Evolutionary conservation across 2,888 invertebrate species (phyloP).

Genomic region (Tipula confusa): DNA sequence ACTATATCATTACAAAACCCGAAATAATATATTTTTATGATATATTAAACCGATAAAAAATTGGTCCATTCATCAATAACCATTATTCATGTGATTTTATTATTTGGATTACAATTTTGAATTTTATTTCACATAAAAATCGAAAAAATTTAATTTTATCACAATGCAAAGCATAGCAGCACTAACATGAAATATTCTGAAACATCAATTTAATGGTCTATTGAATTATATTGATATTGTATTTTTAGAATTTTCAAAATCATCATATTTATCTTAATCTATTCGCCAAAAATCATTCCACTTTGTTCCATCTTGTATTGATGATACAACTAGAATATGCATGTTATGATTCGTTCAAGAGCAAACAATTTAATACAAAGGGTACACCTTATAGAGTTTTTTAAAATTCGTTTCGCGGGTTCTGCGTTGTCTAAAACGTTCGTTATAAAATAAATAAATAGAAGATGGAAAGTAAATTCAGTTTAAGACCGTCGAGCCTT

Average conservation of each 20-base stretch:
- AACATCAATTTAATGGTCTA: neutral
- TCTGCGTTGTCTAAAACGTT: too few species aligned
- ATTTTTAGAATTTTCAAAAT: neutral
- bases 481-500: too few species aligned
- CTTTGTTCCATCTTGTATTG: neutral
- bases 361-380: neutral
- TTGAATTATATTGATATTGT: neutral
- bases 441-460: too few species aligned
- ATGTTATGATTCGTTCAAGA: neutral
- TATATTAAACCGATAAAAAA: neutral
- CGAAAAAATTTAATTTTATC: neutral
- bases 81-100: slow-evolving; percentile 12
- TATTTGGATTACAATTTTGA: neutral
- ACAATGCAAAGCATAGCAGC: neutral
- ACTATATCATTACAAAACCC: neutral
- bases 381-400: neutral
- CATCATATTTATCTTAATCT: neutral
- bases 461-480: too few species aligned
- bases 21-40: neutral
- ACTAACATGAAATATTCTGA: neutral
- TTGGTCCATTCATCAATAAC: neutral
- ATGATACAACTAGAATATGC: neutral
- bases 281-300: neutral
- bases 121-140: slow-evolving; percentile 17
- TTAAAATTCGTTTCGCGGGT: neutral